These are phyloP conservation scores for Volucella bombylans DNA, from an alignment of 2,888 invertebrate species.

Conservation along the genomic window DNA sequence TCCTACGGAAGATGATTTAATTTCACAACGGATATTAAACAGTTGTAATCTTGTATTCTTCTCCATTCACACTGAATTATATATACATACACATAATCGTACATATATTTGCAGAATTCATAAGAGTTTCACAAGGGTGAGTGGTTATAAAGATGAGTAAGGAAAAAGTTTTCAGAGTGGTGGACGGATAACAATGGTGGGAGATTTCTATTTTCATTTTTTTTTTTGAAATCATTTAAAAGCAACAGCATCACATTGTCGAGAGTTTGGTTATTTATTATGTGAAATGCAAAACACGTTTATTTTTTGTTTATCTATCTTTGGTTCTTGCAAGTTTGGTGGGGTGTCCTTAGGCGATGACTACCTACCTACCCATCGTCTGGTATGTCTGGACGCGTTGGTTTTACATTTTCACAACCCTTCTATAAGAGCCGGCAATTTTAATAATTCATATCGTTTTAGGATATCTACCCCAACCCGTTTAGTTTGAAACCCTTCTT, in stretches of 20 bases:
- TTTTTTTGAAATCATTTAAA: conserved; percentile 65
- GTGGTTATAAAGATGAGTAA: conserved; percentile 3
- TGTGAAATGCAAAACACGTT: conserved; percentile 68
- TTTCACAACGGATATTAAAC: conserved; percentile 62
- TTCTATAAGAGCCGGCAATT: conserved; percentile 35
- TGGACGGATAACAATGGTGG: background rate
- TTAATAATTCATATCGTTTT: conserved; percentile 65
- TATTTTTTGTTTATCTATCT: background rate
- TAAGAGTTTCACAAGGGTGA: background rate
- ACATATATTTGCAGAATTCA: background rate
- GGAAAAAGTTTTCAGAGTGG: conserved; percentile 36
- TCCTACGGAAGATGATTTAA: conserved; percentile 51
- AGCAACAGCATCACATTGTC: conserved; percentile 47
- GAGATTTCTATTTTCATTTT: conserved; percentile 26
- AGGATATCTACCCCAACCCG: conserved; percentile 50
- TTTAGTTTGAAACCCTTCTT: conserved; percentile 27
- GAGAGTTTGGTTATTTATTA: conserved; percentile 56
- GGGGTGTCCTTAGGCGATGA: conserved; percentile 35
- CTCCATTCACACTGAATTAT: background rate
- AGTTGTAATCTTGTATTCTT: conserved; percentile 46
- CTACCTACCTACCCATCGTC: conserved; percentile 21
- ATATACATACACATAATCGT: background rate
- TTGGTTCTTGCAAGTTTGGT: conserved; percentile 3
- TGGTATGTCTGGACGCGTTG: conserved; percentile 52
- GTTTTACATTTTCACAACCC: conserved; percentile 43